Evolutionary conservation across 1,140 invertebrate species (phyloP), one percentile per base, ranked within the genome.

Genomic region (Drosophila truncata): DNA sequence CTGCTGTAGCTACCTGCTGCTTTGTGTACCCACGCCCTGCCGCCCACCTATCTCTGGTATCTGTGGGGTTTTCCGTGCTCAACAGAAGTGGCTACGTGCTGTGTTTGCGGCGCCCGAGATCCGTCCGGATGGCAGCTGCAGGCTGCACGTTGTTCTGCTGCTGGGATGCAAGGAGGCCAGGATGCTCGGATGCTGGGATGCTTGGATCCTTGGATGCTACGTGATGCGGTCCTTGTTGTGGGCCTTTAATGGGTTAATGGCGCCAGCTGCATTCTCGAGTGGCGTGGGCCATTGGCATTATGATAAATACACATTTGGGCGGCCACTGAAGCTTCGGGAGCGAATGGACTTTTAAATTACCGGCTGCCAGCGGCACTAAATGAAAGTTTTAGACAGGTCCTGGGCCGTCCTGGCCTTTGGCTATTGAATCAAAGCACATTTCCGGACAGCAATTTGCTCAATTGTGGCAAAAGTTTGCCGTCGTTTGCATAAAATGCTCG

Each of bases 241-340:
- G 54, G 72, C 60, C 70, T 87, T 87, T 88, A 88, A 88, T 90
- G 75, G 84, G 84, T 90, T 88, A 84, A 88, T 88, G 78, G 84
- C 67, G 67, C 60, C 78, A 63, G 57, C 57, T 60, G 76, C 74
- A 78, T 57, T 41, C 57, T 31, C 39, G 25, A 55, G 70, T 72
- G 44, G 66, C 50, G 35, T 54, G 67, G 64, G 76, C 64, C 81
- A 60, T 55, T 85, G 70, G 78, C 86, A 90, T 85, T 88, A 90
- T 88, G 78, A 88, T 88, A 88, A 88, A 88, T 81, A 90, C 75
- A 90, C 85, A 82, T 88, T 88, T 85, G 85, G 78, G 85, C 54
- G 35, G 62, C 10, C 41, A 44, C 66, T 49, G 46, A 37, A 37
- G 37, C 63, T 49, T 35, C 27, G 46, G 50, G 47, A 52, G 54